Evolutionary conservation across 2,888 invertebrate genomes (phyloP).

Genomic region (Camponotus fellah): DNA sequence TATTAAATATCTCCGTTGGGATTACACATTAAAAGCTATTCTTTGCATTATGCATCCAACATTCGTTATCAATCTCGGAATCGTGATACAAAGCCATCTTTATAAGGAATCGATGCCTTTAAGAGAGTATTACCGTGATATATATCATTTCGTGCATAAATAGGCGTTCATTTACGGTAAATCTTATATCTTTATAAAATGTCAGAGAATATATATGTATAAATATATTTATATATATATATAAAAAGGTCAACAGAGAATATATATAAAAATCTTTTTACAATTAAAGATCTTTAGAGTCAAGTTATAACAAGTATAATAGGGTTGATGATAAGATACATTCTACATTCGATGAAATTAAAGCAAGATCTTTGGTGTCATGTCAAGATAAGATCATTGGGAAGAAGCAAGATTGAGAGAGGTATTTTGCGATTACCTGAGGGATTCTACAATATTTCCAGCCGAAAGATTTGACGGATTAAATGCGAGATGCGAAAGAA

Average conservation of each 20-base stretch:
- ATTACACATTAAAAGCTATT: background rate
- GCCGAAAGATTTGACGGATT: slow-evolving; percentile 21
- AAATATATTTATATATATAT: background rate
- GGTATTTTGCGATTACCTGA: background rate
- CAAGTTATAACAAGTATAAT: slow-evolving; percentile 1
- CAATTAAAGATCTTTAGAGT: slow-evolving; percentile 19
- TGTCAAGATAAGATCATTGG: slow-evolving; percentile 5
- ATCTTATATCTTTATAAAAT: slow-evolving; percentile 45
- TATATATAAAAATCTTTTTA: slow-evolving; percentile 15
- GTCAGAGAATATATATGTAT: background rate
- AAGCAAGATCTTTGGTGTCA: slow-evolving; percentile 25
- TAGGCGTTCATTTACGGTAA: slow-evolving; percentile 39
- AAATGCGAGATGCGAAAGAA: slow-evolving; percentile 11
- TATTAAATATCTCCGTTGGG: slow-evolving; percentile 5
- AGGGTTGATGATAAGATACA: background rate
- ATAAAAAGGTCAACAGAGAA: slow-evolving; percentile 24
- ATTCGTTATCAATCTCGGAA: slow-evolving; percentile 12
- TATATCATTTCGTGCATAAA: background rate
- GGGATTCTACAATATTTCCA: background rate
- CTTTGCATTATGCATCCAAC: background rate
- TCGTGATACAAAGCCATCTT: background rate
- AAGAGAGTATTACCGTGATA: background rate
- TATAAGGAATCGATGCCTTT: background rate
- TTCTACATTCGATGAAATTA: background rate
- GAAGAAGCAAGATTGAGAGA: background rate